Conservation (phyloP, 2,797 vertebrate species). For the Chrosomus eos region DNA sequence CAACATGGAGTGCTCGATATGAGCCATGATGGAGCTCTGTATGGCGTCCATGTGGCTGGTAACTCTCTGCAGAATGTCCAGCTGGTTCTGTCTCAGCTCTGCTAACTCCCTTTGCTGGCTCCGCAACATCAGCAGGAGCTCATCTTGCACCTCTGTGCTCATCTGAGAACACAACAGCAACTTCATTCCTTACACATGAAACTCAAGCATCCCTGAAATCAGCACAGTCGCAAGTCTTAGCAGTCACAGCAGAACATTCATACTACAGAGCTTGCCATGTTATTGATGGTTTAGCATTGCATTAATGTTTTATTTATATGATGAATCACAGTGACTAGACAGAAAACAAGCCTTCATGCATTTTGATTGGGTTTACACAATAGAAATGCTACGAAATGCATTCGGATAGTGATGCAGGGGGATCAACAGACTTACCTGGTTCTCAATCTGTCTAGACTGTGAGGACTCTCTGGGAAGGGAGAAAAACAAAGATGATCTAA, state of each 20-base stretch:
- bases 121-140: slow-evolving; percentile 88
- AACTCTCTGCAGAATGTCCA: slow-evolving; percentile 86
- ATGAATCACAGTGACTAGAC: slow-evolving; percentile 14
- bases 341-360: slow-evolving; percentile 4
- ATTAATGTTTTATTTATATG: slow-evolving; percentile 32
- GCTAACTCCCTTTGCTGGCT: slow-evolving; percentile 90
- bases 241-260: neutral
- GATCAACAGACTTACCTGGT: slow-evolving; percentile 77
- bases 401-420: neutral
- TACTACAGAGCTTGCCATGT: neutral
- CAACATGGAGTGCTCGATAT: slow-evolving; percentile 86
- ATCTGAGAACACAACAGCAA: slow-evolving; percentile 64
- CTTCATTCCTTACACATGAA: neutral
- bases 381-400: neutral
- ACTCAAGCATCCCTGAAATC: neutral
- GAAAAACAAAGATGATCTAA: slow-evolving; percentile 29
- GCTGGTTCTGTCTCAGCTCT: slow-evolving; percentile 87
- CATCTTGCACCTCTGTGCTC: slow-evolving; percentile 84
- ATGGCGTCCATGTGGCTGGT: slow-evolving; percentile 80
- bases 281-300: neutral
- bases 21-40: slow-evolving; percentile 89
- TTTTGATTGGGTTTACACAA: slow-evolving; percentile 12
- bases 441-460: slow-evolving; percentile 82
- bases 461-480: slow-evolving; percentile 78
- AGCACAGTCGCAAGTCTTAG: neutral